Evolutionary conservation across 2,888 invertebrate genomes (phyloP).

Genomic region (Bellardia pandia): DNA sequence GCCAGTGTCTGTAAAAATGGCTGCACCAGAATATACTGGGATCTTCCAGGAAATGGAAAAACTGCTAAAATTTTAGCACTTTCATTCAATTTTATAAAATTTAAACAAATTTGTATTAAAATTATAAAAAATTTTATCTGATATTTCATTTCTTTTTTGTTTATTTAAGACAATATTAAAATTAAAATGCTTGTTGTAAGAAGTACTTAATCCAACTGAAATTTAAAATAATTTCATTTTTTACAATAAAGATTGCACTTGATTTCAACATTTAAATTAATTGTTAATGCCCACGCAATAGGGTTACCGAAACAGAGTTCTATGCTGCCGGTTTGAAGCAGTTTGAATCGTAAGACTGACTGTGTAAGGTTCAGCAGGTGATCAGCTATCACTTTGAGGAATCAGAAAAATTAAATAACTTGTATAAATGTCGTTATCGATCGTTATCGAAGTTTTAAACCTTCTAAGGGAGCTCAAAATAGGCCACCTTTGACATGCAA

Average conservation of each 20-base stretch:
- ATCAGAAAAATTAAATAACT: too few species aligned
- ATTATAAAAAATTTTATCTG: background rate
- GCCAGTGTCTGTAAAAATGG: conserved; percentile 79
- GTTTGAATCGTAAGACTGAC: too few species aligned
- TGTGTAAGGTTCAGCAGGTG: too few species aligned
- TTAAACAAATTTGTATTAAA: conserved; percentile 7
- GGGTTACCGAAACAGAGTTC: too few species aligned
- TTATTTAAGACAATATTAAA: background rate
- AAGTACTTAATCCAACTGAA: conserved; percentile 17
- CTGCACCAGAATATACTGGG: conserved; percentile 79
- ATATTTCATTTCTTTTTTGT: conserved; percentile 6
- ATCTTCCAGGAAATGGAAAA: conserved; percentile 75
- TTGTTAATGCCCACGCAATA: too few species aligned
- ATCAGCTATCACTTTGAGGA: too few species aligned
- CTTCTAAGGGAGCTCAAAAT: too few species aligned
- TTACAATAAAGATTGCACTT: background rate
- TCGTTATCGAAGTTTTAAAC: too few species aligned
- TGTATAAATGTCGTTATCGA: too few species aligned
- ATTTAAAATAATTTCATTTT: background rate
- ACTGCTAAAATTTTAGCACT: conserved; percentile 72
- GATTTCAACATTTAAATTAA: too few species aligned
- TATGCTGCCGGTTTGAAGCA: too few species aligned
- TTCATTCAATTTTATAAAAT: conserved; percentile 33
- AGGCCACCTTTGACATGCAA: too few species aligned
- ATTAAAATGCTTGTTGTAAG: background rate